phyloP scores from a whole-genome alignment of 2,888 invertebrate species.

The Macroteleia sp. region DNA sequence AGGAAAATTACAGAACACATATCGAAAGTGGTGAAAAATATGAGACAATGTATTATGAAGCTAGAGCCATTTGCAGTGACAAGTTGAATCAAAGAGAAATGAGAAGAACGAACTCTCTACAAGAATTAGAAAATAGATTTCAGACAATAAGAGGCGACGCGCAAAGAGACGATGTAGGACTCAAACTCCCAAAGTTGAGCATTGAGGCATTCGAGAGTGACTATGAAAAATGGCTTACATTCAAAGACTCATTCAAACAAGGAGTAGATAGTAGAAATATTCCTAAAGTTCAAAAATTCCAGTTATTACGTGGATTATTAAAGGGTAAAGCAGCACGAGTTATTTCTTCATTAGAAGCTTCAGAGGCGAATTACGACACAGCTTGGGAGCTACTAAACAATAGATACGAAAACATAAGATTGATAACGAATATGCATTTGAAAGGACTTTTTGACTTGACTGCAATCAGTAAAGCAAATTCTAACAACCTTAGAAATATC shows the following conservation, averaged over 20 bases:
- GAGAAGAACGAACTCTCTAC: too few species aligned
- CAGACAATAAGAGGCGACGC: neutral
- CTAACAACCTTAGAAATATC: neutral
- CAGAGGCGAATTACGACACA: neutral
- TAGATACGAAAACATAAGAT: conserved; percentile 3
- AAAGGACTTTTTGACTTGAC: conserved; percentile 6
- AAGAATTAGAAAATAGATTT: neutral
- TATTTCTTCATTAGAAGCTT: neutral
- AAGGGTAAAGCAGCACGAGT: neutral
- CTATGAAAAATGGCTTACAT: conserved; percentile 10
- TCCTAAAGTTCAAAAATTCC: conserved; percentile 17
- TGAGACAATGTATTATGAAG: neutral
- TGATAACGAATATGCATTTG: conserved; percentile 7
- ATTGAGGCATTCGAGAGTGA: conserved; percentile 1
- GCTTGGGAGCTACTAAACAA: conserved; percentile 6
- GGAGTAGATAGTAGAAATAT: neutral
- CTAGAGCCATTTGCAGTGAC: neutral
- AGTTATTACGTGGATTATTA: conserved; percentile 6
- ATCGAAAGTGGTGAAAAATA: neutral
- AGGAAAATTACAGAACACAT: neutral
- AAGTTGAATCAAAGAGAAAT: neutral
- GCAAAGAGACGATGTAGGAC: neutral
- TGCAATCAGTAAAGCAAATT: neutral
- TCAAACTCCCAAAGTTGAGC: neutral
- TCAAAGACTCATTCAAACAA: conserved; percentile 1